These are phyloP conservation scores for Drosophila lacertosa DNA, from an alignment of 1,140 invertebrate genomes.

Conservation along the genomic window DNA sequence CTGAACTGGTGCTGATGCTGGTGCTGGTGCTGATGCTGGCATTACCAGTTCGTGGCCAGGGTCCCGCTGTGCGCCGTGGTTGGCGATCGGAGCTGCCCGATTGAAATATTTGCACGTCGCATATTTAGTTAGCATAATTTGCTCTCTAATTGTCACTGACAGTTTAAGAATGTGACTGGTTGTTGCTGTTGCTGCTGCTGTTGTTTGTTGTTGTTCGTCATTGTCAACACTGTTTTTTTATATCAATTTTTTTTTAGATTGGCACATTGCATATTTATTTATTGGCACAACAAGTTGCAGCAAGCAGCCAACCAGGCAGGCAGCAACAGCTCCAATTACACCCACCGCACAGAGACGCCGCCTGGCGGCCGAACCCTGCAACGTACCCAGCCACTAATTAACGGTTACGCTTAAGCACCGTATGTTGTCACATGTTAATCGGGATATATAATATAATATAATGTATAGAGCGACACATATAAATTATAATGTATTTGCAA, in stretches of 20 bases:
- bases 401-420: constrained; percentile 36
- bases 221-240: constrained; percentile 45
- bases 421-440: constrained; percentile 47
- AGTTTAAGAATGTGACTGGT: constrained; percentile 59
- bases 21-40: no score
- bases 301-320: neutral
- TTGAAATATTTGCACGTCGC: constrained; percentile 47
- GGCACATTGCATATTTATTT: constrained; percentile 38
- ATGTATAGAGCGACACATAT: neutral
- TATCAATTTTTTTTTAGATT: constrained; percentile 2
- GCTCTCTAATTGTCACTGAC: constrained; percentile 70
- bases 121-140: constrained; percentile 77
- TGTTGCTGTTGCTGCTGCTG: constrained; percentile 20
- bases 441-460: neutral
- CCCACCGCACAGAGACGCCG: constrained; percentile 35
- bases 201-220: constrained; percentile 30
- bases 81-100: constrained; percentile 11
- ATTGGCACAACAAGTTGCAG: constrained; percentile 27
- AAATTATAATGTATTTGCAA: constrained; percentile 2
- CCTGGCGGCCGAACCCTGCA: constrained; percentile 31
- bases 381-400: constrained; percentile 33
- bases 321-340: constrained; percentile 41
- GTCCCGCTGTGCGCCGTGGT: constrained; percentile 11
- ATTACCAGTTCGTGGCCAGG: constrained; percentile 18
- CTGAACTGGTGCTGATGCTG: no score